A percentile compares a stretch with the other conserved stretches of the same genome.
Conservation (phyloP, 2,888 invertebrate genomes). For the Empis stercorea region DNA sequence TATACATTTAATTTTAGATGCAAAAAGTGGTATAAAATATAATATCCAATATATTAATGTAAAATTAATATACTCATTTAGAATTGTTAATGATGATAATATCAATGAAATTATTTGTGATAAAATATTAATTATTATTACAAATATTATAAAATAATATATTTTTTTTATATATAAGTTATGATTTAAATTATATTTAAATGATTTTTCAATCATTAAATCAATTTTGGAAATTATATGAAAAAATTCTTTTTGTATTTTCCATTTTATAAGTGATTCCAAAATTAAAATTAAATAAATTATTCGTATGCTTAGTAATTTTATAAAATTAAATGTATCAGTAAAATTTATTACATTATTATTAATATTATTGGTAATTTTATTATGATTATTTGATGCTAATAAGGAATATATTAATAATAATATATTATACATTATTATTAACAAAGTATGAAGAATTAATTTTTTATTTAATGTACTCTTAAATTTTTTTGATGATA, state of each 20-base stretch:
- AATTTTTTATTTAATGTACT: neutral
- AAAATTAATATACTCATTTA: constrained; percentile 9
- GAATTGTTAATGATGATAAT: too few species aligned
- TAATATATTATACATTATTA: neutral
- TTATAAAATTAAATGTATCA: constrained; percentile 26
- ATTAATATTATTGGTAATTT: neutral
- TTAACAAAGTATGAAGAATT: neutral
- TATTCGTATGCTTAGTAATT: constrained; percentile 26
- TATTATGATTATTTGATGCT: neutral
- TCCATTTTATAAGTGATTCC: constrained; percentile 22
- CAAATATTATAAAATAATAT: neutral
- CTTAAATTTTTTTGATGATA: neutral
- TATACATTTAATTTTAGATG: constrained; percentile 26
- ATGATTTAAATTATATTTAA: constrained; percentile 21
- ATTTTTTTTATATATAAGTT: constrained; percentile 1
- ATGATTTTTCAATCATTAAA: constrained; percentile 19
- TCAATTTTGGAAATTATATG: constrained; percentile 25
- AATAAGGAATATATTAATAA: neutral
- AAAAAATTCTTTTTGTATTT: constrained; percentile 17
- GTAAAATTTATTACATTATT: neutral
- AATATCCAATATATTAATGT: constrained; percentile 20
- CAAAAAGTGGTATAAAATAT: constrained; percentile 23
- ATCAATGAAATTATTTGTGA: too few species aligned
- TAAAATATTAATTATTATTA: too few species aligned
- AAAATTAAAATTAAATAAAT: constrained; percentile 22